Base-by-base conservation (phyloP, 2,888 invertebrate genomes). In the Pristionchus fissidentatus region DNA sequence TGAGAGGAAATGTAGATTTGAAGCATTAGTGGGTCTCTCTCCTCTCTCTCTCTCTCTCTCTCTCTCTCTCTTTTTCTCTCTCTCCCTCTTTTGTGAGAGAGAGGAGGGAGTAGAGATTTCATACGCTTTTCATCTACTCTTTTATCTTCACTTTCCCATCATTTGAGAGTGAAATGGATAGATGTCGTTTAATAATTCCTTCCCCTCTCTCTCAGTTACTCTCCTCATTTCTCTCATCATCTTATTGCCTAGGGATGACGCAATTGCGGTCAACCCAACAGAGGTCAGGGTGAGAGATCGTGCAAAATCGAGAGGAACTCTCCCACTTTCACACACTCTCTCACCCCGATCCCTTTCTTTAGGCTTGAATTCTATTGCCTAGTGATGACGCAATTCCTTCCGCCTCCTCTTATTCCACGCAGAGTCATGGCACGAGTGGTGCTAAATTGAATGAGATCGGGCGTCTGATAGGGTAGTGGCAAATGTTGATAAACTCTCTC, bases 201-300 rank as follows among this genome's bases (percentile, higher is more conserved):
- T 3, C n/a, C 0, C 1, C 19, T 52, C 3, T 4, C 3, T 52
- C 15, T 3, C 26, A 57, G 26, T n/a, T 29, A n/a, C 26, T 26
- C 57, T 57, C 57, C 75, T 38, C 66, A 62, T 49, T 66, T 49
- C 38, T n/a, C 66, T 32, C 29, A n/a, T 43, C 49, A 38, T 62
- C 80, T 70, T 78, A 57, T 57, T 35, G 41, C 49, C 35, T 38
- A 3, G 38, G 66, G 46, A 73, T 84, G 82, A 80, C 83, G 80
- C 83, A 85, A 85, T 85, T 85, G 83, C 83, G 84, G 83, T 79
- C 83, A 29, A 19, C 46, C 75, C 73, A 41, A 22, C n/a, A n/a
- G n/a, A n/a, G n/a, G n/a, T n/a, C n/a, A n/a, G 26, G 10, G 26
- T 57, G 26, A 57, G 29, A 62, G 62, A 62, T 13, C 22, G 22